Evolutionary conservation across 2,113 vertebrate genomes (phyloP), one percentile per base, ranked within the genome.

Genomic region (Mus spicilegus): DNA sequence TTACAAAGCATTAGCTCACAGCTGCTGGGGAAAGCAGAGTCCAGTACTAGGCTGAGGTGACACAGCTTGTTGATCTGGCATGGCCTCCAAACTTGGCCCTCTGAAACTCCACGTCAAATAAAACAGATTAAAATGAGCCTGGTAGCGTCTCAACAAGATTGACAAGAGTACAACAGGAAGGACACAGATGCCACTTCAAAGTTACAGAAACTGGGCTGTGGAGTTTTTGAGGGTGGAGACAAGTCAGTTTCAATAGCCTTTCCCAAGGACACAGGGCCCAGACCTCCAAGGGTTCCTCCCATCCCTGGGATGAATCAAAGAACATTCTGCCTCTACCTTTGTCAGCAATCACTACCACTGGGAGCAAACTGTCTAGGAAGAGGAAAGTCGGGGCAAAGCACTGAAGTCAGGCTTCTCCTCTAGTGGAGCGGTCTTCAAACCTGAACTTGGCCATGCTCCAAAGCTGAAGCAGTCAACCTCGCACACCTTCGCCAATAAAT

Each of bases 61-160:
- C n/a, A 75, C 22, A 70, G 36, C 10, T 12, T 89, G 70, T 58
- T 54, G 22, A 73, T n/a, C 69, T 42, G 42, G 22, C 72, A 81
- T 16, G 36, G 17, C 7, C 87, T 87, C 42, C 75, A 28, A 77
- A 26, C 51, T 49, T n/a, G 61, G 69, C 22, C 19, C 69, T 69
- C 51, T 76, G 65, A 93, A 94, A 84, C 28, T 30, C 0, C 72
- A 51, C 78, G 51, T 42, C 33, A 56, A 61, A 65, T 63, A 75
- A 96, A 63, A 51, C 3, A 49, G 72, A 75, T 69, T 90, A 63
- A 69, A 80, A 75, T 3, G n/a, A 91, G 11, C 76, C 76, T 95
- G 51, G 58, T 42, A 19, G 19, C 63, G 61, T 93, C 72, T 1
- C 30, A 30, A 20, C 49, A 95, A 28, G 58, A 91, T 1, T 56